Evolutionary conservation across 2,113 vertebrate genomes (phyloP).

Genomic region (Poecile atricapillus): DNA sequence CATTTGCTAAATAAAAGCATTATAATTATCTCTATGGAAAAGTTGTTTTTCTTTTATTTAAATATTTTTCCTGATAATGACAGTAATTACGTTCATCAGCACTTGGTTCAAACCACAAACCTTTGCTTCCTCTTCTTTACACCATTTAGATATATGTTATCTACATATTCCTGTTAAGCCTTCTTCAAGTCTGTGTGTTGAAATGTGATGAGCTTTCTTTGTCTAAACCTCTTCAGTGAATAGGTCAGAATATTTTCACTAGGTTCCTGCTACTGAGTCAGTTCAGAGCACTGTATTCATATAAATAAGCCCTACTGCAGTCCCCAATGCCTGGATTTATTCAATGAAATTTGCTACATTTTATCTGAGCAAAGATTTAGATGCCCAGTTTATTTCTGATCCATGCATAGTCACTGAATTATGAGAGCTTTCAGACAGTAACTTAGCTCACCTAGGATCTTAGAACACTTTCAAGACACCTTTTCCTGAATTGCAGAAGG

Average conservation of each 20-base stretch:
- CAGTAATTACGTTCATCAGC: background rate
- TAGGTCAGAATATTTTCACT: background rate
- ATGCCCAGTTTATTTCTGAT: background rate
- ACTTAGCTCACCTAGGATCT: background rate
- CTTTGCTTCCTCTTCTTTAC: background rate
- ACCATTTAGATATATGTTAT: background rate
- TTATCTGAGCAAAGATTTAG: background rate
- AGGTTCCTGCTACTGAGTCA: background rate
- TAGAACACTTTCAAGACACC: background rate
- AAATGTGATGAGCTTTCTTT: background rate
- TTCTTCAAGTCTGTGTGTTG: background rate
- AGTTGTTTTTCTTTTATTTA: conserved; percentile 3
- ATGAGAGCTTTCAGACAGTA: background rate
- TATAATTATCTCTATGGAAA: conserved; percentile 25
- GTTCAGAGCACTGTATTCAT: background rate
- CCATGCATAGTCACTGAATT: background rate
- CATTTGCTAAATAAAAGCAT: conserved; percentile 76
- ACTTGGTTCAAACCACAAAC: background rate
- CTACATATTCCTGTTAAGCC: background rate
- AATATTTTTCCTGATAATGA: background rate
- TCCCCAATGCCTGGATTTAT: background rate
- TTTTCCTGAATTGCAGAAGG: background rate
- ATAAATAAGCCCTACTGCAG: background rate
- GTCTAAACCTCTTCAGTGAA: background rate
- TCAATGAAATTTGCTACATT: background rate